Percentiles rank a stretch among this genome's conserved stretches.
Conservation (phyloP, 2,113 vertebrate genomes). For the Eleginops maclovinus region DNA sequence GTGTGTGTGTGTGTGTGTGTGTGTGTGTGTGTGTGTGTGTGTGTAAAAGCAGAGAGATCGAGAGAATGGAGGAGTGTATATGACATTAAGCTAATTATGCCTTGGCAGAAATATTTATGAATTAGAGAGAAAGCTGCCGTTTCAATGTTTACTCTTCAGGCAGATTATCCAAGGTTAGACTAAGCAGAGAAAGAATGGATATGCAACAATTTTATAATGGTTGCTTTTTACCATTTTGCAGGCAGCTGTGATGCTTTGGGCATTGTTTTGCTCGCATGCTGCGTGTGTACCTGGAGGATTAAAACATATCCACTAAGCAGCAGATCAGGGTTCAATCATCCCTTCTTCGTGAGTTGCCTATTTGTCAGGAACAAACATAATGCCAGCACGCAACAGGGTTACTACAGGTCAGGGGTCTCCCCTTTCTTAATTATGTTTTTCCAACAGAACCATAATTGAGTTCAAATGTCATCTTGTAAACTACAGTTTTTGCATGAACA, state of each 20-base stretch:
- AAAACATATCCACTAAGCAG: constrained; percentile 6
- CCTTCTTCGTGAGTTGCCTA: background rate
- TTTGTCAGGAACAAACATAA: background rate
- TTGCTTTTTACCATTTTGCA: constrained; percentile 1
- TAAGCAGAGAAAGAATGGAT: constrained; percentile 22
- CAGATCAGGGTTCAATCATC: constrained; percentile 16
- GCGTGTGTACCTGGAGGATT: constrained; percentile 15
- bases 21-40: too few species aligned
- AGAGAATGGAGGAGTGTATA: background rate
- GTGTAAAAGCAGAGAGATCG: background rate
- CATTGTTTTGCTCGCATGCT: constrained; percentile 3
- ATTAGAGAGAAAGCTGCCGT: background rate
- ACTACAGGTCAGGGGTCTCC: background rate
- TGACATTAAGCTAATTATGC: constrained; percentile 35
- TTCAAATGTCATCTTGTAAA: too few species aligned
- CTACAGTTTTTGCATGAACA: too few species aligned
- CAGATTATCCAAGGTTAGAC: constrained; percentile 34
- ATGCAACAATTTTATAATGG: background rate
- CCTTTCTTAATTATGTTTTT: background rate
- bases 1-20: too few species aligned
- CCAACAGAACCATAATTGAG: too few species aligned
- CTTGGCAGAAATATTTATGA: constrained; percentile 31
- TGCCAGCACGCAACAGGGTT: background rate
- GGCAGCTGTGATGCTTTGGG: background rate
- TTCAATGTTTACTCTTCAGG: constrained; percentile 16